Conservation (phyloP, 2,888 invertebrate genomes). For the Euspilapteryx auroguttella region DNA sequence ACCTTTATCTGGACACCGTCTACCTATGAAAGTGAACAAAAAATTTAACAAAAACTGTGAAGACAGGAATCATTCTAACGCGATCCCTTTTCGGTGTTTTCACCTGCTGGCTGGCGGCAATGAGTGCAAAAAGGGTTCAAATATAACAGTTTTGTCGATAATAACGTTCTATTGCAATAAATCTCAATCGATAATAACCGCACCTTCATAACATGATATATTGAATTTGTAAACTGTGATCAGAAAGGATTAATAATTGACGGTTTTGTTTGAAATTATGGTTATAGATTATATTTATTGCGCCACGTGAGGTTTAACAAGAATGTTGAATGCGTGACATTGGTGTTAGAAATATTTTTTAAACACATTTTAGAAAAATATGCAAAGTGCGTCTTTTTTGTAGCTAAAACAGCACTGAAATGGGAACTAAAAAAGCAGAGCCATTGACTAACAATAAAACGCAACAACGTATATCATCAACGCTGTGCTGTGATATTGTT, state of each 20-base stretch:
- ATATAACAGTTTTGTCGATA: constrained; percentile 54
- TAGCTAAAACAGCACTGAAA: too few species aligned
- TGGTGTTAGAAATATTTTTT: too few species aligned
- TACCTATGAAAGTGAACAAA: constrained; percentile 31
- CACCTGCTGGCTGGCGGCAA: constrained; percentile 39
- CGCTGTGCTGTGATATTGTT: too few species aligned
- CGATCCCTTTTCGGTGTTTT: constrained; percentile 53
- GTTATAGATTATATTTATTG: too few species aligned
- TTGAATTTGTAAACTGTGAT: constrained; percentile 31
- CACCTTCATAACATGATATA: constrained; percentile 43
- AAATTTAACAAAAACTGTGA: constrained; percentile 48
- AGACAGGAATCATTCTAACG: constrained; percentile 37
- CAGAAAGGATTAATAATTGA: constrained; percentile 35
- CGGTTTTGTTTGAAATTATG: too few species aligned
- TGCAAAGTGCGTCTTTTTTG: too few species aligned
- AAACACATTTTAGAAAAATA: too few species aligned
- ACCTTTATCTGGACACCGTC: constrained; percentile 57
- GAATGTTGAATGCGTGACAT: too few species aligned
- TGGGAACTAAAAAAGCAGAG: too few species aligned
- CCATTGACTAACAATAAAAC: too few species aligned
- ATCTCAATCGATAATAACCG: constrained; percentile 50
- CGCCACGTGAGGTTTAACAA: too few species aligned
- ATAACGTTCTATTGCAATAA: constrained; percentile 39
- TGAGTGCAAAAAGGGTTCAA: constrained; percentile 57
- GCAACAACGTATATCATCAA: too few species aligned